Percentiles rank a stretch among this genome's conserved stretches.
Conservation (phyloP, 1,140 invertebrate genomes). For the Lineus longissimus region DNA sequence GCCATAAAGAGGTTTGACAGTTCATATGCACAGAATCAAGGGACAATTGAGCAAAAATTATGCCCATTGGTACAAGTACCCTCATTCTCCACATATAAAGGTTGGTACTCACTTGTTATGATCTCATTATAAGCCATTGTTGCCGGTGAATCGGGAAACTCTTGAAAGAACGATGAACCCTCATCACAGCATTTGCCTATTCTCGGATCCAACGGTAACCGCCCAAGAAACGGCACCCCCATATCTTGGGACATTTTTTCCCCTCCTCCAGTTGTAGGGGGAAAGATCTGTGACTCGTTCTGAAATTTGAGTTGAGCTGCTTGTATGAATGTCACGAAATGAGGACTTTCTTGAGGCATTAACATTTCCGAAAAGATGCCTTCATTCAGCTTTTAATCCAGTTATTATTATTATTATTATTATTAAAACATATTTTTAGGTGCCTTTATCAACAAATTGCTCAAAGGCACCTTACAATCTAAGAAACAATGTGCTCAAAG, state of each 20-base stretch:
- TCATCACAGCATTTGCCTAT: conserved; percentile 64
- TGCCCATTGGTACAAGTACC: too few relatives aligned
- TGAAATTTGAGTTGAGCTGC: conserved; percentile 19
- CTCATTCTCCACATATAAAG: too few relatives aligned
- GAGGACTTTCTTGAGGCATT: background rate
- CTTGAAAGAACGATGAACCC: conserved; percentile 68
- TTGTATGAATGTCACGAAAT: background rate
- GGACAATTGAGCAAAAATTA: too few relatives aligned
- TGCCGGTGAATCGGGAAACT: conserved; percentile 67
- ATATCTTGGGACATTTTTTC: conserved; percentile 69
- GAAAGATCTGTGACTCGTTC: conserved; percentile 77
- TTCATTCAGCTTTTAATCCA: background rate
- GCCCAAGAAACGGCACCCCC: conserved; percentile 71
- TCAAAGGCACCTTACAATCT: too few relatives aligned
- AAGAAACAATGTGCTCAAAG: too few relatives aligned
- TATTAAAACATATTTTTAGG: too few relatives aligned
- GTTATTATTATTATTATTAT: background rate
- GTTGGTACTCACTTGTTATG: conserved; percentile 29
- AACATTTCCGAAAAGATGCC: background rate
- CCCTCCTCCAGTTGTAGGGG: conserved; percentile 73
- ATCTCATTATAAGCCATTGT: conserved; percentile 52
- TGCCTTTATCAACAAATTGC: too few relatives aligned
- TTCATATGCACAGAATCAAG: too few relatives aligned
- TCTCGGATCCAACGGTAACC: conserved; percentile 46
- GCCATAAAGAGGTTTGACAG: too few relatives aligned